Evolutionary conservation across 2,113 vertebrate species (phyloP).

Genomic region (Saguinus imperator): DNA sequence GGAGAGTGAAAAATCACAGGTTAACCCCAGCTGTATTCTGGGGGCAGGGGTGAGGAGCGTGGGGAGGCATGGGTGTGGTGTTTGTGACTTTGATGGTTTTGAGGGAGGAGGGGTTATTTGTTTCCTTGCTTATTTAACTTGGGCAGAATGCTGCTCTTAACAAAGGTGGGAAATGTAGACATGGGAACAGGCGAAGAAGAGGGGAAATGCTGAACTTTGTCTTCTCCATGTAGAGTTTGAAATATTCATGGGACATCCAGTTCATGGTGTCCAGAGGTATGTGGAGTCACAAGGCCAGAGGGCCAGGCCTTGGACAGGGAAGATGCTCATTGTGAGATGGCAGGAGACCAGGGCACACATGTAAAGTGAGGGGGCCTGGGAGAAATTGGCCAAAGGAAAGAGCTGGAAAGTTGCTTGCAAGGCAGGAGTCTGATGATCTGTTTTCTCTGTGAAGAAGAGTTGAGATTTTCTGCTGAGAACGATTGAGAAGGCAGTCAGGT

Average conservation of each 20-base stretch:
- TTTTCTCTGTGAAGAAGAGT: background rate
- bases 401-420: background rate
- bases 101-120: background rate
- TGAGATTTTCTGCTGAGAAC: background rate
- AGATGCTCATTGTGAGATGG: background rate
- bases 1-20: background rate
- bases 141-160: background rate
- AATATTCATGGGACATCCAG: accelerated
- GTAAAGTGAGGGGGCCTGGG: background rate
- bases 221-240: background rate
- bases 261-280: background rate
- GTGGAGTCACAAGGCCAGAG: background rate
- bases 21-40: background rate
- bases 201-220: background rate
- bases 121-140: background rate
- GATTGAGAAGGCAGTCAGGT: background rate
- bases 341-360: background rate
- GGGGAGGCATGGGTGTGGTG: background rate
- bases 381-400: background rate
- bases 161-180: background rate
- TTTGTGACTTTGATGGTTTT: background rate
- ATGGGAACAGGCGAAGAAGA: background rate
- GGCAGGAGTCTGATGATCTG: background rate
- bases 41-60: background rate
- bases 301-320: background rate